phyloP scores from a whole-genome alignment of 2,113 vertebrate species.

The Poeciliopsis occidentalis region DNA sequence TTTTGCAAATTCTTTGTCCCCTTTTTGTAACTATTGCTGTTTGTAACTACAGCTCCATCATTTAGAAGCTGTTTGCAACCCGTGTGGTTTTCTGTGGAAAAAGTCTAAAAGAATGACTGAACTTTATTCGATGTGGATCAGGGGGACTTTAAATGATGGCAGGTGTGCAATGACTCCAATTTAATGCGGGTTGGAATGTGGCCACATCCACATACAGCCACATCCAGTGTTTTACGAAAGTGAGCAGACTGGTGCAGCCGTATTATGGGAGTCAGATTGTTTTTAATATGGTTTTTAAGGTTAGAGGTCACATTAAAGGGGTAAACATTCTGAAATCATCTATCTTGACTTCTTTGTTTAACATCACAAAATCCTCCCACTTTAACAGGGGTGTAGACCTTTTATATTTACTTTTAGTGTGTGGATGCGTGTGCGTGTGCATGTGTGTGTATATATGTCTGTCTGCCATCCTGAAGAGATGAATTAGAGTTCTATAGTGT shows the following conservation, averaged over 20 bases:
- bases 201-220: background rate
- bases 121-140: background rate
- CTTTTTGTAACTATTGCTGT: background rate
- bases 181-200: background rate
- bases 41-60: background rate
- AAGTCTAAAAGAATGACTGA: background rate
- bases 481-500: slow-evolving; percentile 60
- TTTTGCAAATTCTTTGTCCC: background rate
- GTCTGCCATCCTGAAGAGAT: slow-evolving; percentile 55
- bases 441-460: slow-evolving; percentile 8
- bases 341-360: background rate
- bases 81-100: background rate
- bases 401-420: background rate
- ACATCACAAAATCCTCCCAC: background rate
- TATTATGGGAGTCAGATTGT: background rate
- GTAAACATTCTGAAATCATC: background rate
- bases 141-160: background rate
- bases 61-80: background rate
- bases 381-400: background rate
- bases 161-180: no score
- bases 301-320: background rate
- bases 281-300: background rate
- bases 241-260: background rate
- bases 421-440: background rate
- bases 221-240: background rate